These are phyloP conservation scores for Eptesicus fuscus DNA, from an alignment of 2,113 vertebrate species.

Conservation along the genomic window DNA sequence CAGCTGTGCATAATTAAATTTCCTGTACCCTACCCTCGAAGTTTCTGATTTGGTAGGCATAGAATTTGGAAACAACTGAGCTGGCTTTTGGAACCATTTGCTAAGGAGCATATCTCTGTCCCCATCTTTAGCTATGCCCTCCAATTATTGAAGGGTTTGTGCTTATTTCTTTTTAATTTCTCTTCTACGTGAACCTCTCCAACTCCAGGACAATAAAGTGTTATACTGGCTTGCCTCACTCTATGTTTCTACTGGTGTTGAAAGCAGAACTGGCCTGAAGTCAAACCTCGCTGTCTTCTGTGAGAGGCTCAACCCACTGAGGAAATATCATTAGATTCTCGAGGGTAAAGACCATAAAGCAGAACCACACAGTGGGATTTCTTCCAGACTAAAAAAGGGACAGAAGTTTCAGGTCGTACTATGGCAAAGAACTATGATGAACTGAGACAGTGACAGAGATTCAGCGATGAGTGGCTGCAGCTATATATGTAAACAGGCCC, in stretches of 20 bases:
- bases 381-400: background rate
- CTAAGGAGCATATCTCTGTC: background rate
- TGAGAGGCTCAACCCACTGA: background rate
- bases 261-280: background rate
- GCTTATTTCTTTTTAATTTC: background rate
- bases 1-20: background rate
- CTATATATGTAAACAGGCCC: background rate
- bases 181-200: background rate
- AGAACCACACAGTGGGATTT: background rate
- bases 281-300: background rate
- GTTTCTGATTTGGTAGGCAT: background rate
- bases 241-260: background rate
- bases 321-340: background rate
- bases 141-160: background rate
- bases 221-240: background rate
- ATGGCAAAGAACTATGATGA: background rate
- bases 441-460: background rate
- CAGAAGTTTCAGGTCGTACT: background rate
- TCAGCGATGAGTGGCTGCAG: background rate
- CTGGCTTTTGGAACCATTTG: background rate
- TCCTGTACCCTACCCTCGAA: background rate
- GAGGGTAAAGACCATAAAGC: background rate
- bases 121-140: background rate
- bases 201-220: background rate
- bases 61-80: background rate